phyloP scores from a whole-genome alignment of 2,113 vertebrate species.

The Siphamia tubifer region DNA sequence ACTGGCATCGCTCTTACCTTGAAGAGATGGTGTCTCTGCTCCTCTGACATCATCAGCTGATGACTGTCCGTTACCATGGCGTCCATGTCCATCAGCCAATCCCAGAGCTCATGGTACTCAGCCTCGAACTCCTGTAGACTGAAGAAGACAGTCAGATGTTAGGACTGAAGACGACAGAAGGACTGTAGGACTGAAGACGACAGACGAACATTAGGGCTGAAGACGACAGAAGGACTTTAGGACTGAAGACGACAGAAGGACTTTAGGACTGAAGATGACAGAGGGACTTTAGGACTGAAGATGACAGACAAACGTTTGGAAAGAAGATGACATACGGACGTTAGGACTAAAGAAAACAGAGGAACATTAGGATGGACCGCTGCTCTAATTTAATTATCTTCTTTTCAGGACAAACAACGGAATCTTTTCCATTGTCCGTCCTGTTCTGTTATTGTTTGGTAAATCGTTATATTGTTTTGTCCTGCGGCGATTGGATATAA shows the following conservation, averaged over 20 bases:
- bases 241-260: conserved; percentile 76
- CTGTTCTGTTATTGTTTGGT: background rate
- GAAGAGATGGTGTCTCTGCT: conserved; percentile 95
- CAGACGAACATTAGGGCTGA: conserved; percentile 10
- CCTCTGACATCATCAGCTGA: conserved; percentile 98
- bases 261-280: too few species aligned
- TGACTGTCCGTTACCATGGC: conserved; percentile 95
- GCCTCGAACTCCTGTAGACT: conserved; percentile 96
- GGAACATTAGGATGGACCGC: too few species aligned
- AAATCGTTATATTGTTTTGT: conserved; percentile 20
- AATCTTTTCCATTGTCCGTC: background rate
- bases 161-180: too few species aligned
- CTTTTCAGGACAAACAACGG: too few species aligned
- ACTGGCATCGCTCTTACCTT: conserved; percentile 79
- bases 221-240: too few species aligned
- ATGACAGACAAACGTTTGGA: conserved; percentile 10
- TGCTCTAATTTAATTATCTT: background rate
- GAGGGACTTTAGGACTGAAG: too few species aligned
- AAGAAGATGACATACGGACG: conserved; percentile 47
- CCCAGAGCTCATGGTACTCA: conserved; percentile 96
- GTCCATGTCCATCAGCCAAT: conserved; percentile 99
- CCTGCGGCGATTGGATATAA: background rate
- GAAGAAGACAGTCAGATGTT: conserved; percentile 51
- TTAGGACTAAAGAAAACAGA: too few species aligned
- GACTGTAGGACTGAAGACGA: conserved; percentile 86